phyloP scores from a whole-genome alignment of 2,888 invertebrate genomes.

The Electrophaes corylata region DNA sequence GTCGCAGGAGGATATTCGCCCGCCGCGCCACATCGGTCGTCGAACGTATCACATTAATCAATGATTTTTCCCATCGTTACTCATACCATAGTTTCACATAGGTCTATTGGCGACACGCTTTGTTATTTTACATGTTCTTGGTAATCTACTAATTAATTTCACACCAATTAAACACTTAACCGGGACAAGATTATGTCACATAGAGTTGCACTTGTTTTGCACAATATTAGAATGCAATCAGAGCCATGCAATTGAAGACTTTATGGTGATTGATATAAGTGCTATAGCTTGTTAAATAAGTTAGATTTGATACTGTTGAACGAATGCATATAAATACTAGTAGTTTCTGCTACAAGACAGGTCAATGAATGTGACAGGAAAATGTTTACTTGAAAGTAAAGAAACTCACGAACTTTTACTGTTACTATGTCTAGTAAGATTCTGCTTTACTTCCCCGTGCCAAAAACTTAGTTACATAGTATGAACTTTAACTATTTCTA shows the following conservation, averaged over 20 bases:
- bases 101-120: background rate
- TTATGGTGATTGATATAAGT: background rate
- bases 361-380: no score
- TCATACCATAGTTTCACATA: background rate
- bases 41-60: background rate
- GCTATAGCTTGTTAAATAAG: background rate
- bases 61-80: background rate
- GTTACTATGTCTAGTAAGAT: no score
- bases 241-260: background rate
- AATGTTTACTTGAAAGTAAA: no score
- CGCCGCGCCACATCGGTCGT: no score
- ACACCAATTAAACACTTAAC: slow-evolving; percentile 39
- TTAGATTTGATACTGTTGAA: background rate
- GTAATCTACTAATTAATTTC: slow-evolving; percentile 33
- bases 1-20: no score
- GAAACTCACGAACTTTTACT: no score
- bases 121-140: slow-evolving; percentile 19
- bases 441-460: no score
- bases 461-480: no score
- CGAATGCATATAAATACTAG: background rate
- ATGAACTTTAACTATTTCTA: no score
- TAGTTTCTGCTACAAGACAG: no score
- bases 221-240: slow-evolving; percentile 16
- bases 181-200: slow-evolving; percentile 31
- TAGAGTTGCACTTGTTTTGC: slow-evolving; percentile 26